Percentiles rank a stretch among this genome's conserved stretches.
phyloP scores from a whole-genome alignment of 1,140 invertebrate species.

The Sinonovacula constricta region DNA sequence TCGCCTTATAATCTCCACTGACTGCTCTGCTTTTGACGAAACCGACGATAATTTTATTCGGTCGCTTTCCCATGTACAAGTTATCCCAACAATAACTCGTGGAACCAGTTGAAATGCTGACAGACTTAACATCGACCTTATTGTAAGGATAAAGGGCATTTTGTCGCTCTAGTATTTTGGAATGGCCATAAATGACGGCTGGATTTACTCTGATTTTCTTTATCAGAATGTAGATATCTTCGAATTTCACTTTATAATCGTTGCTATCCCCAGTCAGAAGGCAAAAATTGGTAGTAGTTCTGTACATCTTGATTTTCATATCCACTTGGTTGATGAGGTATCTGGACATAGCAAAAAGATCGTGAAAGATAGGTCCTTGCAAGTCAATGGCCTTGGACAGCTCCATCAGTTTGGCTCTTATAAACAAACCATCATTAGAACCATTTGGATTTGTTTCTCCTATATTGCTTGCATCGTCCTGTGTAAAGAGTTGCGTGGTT shows the following conservation, averaged over 20 bases:
- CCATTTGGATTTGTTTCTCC: conserved; percentile 8
- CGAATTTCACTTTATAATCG: conserved; percentile 11
- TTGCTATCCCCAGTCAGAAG: neutral
- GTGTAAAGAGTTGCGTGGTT: conserved; percentile 12
- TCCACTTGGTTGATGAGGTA: conserved; percentile 30
- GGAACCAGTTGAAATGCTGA: neutral
- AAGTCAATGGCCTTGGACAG: conserved; percentile 1
- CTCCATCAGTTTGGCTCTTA: neutral
- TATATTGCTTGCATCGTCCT: neutral
- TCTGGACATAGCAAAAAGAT: conserved; percentile 18
- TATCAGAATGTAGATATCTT: conserved; percentile 18
- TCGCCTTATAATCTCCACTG: neutral
- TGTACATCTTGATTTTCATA: conserved; percentile 17
- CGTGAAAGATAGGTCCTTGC: conserved; percentile 24
- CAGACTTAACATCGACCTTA: neutral
- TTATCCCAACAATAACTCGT: neutral
- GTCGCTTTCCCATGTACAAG: conserved; percentile 6
- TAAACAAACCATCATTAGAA: conserved; percentile 7
- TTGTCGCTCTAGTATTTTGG: conserved; percentile 9
- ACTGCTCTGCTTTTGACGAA: conserved; percentile 8
- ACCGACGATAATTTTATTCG: conserved; percentile 1
- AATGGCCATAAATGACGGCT: conserved; percentile 20
- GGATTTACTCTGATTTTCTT: conserved; percentile 19
- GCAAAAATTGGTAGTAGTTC: conserved; percentile 10
- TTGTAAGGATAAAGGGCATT: conserved; percentile 19